Conservation (phyloP, 2,797 vertebrate species). For the Varecia variegata region DNA sequence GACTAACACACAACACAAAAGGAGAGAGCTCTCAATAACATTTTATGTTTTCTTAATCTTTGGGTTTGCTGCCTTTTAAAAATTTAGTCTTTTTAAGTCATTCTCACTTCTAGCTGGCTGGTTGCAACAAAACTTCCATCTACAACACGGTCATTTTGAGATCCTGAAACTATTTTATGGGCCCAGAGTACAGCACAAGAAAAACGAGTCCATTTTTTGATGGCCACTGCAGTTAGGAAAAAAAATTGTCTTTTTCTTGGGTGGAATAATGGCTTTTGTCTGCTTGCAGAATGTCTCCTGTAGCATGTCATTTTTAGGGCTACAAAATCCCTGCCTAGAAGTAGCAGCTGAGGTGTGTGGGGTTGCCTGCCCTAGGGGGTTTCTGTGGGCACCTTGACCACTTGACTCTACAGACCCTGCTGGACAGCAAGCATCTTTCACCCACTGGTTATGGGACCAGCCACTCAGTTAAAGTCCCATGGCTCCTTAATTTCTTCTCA, state of each 20-base stretch:
- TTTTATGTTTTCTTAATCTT: conserved; percentile 40
- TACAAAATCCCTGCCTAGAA: neutral
- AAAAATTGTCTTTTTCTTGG: neutral
- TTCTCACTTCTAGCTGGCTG: neutral
- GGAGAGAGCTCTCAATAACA: neutral
- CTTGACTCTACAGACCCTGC: neutral
- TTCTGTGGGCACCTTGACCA: neutral
- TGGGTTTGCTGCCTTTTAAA: neutral
- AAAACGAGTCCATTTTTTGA: conserved; percentile 27
- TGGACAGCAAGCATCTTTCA: neutral
- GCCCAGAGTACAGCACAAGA: neutral
- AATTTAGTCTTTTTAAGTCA: neutral
- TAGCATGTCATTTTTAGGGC: neutral
- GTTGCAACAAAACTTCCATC: neutral
- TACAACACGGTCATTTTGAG: neutral
- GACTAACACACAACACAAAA: neutral
- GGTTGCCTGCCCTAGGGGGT: neutral
- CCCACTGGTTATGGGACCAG: neutral
- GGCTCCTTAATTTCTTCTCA: neutral
- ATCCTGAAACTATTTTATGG: neutral
- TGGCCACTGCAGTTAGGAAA: neutral
- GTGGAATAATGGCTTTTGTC: neutral
- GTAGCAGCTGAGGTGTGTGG: neutral
- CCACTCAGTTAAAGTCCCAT: neutral
- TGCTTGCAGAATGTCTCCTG: neutral